Base-by-base conservation (phyloP, 2,113 vertebrate species). In the Lepus americanus region DNA sequence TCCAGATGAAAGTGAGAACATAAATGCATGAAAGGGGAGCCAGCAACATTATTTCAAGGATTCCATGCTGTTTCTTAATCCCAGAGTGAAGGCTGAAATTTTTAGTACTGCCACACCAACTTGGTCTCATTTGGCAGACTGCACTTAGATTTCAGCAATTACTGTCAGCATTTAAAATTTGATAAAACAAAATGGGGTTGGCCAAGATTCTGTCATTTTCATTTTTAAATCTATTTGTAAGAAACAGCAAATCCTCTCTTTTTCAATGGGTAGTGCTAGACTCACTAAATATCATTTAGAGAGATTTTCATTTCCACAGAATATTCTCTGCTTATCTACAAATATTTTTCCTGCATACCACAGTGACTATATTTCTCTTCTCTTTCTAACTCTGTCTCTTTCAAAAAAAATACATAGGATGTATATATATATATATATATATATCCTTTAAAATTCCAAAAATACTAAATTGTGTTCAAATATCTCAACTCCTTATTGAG, bases 191-290 rank as follows among this genome's bases (percentile, higher is more conserved):
- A 86, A 44, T 51, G 19, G 20, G 8, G 49, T 27, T 89, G 55
- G 36, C 79, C 64, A 89, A 89, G 36, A 87, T 80, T 74, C 79
- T 92, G 64, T 89, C 76, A 82, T 93, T 95, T 96, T 94, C 76
- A 64, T 87, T 81, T 95, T 92, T 72, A 84, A 95, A 64, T 2
- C 0, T 0, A 5, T 82, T 92, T 87, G 3, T 70, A 66, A 86
- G 64, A 51, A 78, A 85, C 29, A 61, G 25, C 19, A 31, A 94
- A 79, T 90, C 51, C 39, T 94, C 74, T 89, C 31, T 22, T 88
- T 59, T 74, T 87, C 25, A 4, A 0, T 88, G 23, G 4, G 20
- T 74, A 82, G 55, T 91, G 31, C 29, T 85, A 36, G n/a, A 31
- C 22, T 88, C 63, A n/a, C 23, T 73, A 59, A 86, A 79, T 78